Base-by-base conservation (phyloP, 2,113 vertebrate species). In the Eulemur rufifrons region DNA sequence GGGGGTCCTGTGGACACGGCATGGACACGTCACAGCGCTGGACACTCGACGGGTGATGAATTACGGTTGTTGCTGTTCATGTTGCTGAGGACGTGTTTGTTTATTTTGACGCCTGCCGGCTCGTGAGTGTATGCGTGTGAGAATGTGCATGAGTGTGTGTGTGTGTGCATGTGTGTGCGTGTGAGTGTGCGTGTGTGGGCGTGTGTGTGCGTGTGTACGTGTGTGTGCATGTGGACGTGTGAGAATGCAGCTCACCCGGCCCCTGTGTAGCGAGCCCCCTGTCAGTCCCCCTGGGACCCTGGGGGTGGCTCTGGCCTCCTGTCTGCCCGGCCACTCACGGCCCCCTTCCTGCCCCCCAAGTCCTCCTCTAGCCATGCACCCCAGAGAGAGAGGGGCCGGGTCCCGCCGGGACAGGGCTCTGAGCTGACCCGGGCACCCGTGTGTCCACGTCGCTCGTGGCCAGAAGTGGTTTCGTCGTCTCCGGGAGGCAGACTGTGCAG, bases 1-100 rank as follows among this genome's bases (percentile, higher is more conserved):
- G 68, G 21, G 4, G 1, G 20, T 39, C n/a, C 68, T 21, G n/a
- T 39, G 4, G 21, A 23, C 18, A 39, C 0, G 4, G 20, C 4
- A 4, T 5, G n/a, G 68, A 68, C 9, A 5, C 18, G 37, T 10
- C 68, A 0, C 10, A 11, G 20, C 68, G 5, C 37, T 39, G 20
- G 21, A 12, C 5, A 2, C 3, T 10, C 9, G 4, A 71, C 0
- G 66, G 20, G 27, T 11, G 27, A 9, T 63, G 12, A 29, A 17
- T 63, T 63, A 63, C 27, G 56, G 23, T 8, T 63, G 9, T 63
- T 12, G 69, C 21, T 71, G 69, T 25, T 42, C 11, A 12, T 5
- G 20, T 21, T 20, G 21, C 69, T 12, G 10, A 13, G 5, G 21
- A 39, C 4, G n/a, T 21, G 23, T 71, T 1, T 71, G 27, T 63